These are phyloP conservation scores for Tiliacea aurago DNA, from an alignment of 2,888 invertebrate genomes.

Conservation along the genomic window DNA sequence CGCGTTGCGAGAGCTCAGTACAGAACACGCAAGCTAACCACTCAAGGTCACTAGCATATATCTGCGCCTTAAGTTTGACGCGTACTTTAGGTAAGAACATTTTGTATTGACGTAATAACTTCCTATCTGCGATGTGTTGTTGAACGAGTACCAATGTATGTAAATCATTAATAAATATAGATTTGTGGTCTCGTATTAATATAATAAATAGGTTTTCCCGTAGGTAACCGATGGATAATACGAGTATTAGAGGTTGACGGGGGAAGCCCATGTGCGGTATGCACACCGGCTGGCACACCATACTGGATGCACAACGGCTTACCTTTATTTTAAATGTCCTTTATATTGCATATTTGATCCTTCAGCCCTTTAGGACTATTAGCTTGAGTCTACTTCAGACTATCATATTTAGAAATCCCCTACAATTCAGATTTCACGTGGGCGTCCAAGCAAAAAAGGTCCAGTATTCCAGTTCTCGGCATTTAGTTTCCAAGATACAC, in stretches of 20 bases:
- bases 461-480: too few species aligned
- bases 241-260: not conserved
- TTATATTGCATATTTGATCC: not conserved
- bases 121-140: slow-evolving; percentile 17
- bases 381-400: not conserved
- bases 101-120: slow-evolving; percentile 40
- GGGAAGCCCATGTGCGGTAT: slow-evolving; percentile 22
- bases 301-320: slow-evolving; percentile 5
- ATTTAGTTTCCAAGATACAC: too few species aligned
- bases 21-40: too few species aligned
- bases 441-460: too few species aligned
- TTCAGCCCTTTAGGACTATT: not conserved
- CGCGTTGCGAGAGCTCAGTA: too few species aligned
- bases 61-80: too few species aligned
- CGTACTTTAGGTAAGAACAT: not conserved
- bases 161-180: slow-evolving; percentile 51
- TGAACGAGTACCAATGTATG: not conserved
- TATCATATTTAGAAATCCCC: not conserved
- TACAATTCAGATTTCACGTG: not conserved
- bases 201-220: slow-evolving; percentile 42
- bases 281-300: not conserved
- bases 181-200: slow-evolving; percentile 37
- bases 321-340: slow-evolving; percentile 24
- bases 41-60: too few species aligned
- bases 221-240: slow-evolving; percentile 18